A percentile compares a stretch with the other conserved stretches of the same genome.
These are phyloP conservation scores for Fistularia tabacaria DNA, from an alignment of 2,797 vertebrate species.

Conservation along the genomic window DNA sequence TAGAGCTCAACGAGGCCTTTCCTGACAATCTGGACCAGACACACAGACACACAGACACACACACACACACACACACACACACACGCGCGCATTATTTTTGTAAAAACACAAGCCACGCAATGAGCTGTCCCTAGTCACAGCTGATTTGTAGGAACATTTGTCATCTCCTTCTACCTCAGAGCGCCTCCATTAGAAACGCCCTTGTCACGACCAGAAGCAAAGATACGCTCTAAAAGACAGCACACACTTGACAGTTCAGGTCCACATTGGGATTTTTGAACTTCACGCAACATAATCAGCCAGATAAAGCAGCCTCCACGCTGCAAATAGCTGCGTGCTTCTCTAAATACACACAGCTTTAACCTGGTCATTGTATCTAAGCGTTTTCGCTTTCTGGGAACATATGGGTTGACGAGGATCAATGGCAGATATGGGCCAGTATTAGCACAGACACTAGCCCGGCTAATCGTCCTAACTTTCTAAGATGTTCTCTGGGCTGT, in stretches of 20 bases:
- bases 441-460: conserved; percentile 56
- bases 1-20: conserved; percentile 52
- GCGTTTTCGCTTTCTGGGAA: conserved; percentile 37
- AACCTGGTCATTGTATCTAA: conserved; percentile 30
- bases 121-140: conserved; percentile 40
- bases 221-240: conserved; percentile 25
- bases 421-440: conserved; percentile 62
- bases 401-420: conserved; percentile 59
- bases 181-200: conserved; percentile 23
- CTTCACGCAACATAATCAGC: conserved; percentile 8
- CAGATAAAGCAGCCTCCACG: conserved; percentile 19
- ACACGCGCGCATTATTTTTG: conserved; percentile 26
- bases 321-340: conserved; percentile 44
- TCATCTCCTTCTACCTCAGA: conserved; percentile 41
- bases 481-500: conserved; percentile 53
- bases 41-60: conserved; percentile 12
- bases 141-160: conserved; percentile 52
- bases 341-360: conserved; percentile 52
- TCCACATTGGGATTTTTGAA: conserved; percentile 16
- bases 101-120: conserved; percentile 38
- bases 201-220: conserved; percentile 18
- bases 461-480: conserved; percentile 67
- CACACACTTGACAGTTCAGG: background rate
- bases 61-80: conserved; percentile 9
- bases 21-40: conserved; percentile 51